Evolutionary conservation across 2,888 invertebrate species (phyloP).

Genomic region (Spodoptera littoralis): DNA sequence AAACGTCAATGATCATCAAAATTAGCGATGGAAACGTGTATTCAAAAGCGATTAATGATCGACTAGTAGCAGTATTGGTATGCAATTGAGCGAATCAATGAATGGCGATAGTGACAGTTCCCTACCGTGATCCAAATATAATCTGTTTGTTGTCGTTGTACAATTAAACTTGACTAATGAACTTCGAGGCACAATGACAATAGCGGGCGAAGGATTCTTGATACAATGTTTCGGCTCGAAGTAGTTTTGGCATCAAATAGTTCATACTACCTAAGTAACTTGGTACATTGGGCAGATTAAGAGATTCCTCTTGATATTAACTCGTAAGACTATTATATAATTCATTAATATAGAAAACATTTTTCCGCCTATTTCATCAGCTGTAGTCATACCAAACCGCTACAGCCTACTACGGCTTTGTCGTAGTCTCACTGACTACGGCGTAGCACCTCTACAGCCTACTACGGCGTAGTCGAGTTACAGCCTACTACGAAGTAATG

Average conservation of each 20-base stretch:
- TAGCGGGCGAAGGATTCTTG: background rate
- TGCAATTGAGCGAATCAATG: slow-evolving; percentile 77
- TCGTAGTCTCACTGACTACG: slow-evolving; percentile 15
- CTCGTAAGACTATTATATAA: too few relatives aligned
- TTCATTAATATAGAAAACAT: too few relatives aligned
- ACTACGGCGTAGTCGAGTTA: slow-evolving; percentile 18
- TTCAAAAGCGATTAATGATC: slow-evolving; percentile 19
- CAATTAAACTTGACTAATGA: slow-evolving; percentile 60
- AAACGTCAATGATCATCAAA: slow-evolving; percentile 26
- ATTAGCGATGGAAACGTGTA: background rate
- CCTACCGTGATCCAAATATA: slow-evolving; percentile 46
- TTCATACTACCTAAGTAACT: too few relatives aligned
- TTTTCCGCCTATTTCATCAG: too few relatives aligned
- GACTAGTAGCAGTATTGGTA: slow-evolving; percentile 71
- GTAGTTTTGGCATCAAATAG: too few relatives aligned
- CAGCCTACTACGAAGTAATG: background rate
- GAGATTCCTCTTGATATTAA: too few relatives aligned
- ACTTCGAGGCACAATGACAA: slow-evolving; percentile 29
- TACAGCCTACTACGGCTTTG: background rate
- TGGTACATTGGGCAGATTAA: too few relatives aligned
- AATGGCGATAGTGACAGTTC: slow-evolving; percentile 63
- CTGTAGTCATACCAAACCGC: too few relatives aligned
- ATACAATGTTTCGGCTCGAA: background rate
- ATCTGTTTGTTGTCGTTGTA: slow-evolving; percentile 52
- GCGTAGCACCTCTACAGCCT: slow-evolving; percentile 34